Base-by-base conservation (phyloP, 2,113 vertebrate species). In the Pteropus alecto region DNA sequence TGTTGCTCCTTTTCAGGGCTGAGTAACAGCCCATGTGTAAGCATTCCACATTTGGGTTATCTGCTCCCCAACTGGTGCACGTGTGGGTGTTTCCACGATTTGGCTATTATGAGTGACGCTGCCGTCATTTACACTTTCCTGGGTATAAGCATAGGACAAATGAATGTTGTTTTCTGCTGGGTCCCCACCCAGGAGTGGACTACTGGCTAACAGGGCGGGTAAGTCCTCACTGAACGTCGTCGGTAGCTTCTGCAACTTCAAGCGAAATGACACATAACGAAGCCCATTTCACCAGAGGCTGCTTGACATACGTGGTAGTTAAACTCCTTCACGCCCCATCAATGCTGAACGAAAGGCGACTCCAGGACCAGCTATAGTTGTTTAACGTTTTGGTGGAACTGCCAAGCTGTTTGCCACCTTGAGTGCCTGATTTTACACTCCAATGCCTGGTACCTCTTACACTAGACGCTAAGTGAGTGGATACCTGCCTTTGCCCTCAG, bases 71-170 rank as follows among this genome's bases (percentile, higher is more conserved):
- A 2, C 41, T 7, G 12, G 33, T 3, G 24, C n/a, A 21, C 11
- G 2, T 5, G 11, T 0, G 38, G 7, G n/a, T 1, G 6, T 60
- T 10, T 43, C 68, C 38, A 12, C 24, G 11, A 13, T 16, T 1
- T 3, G 43, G 11, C 26, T 11, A 1, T 33, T 21, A 22, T 0
- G 1, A n/a, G 7, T 13, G 30, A 24, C 2, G 3, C 48, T 1
- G 28, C 2, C 6, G 2, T 24, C 28, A 0, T 0, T 13, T 10
- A n/a, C 0, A 14, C 30, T 14, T 0, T 2, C 3, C 30, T 11
- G 28, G 10, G 6, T 18, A 9, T 4, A 0, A 3, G 9, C 13
- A 19, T 18, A 0, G 6, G 22, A n/a, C 4, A 11, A 24, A 63
- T 0, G 13, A 5, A 16, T 70, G 51, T 5, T 33, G 18, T 10